Evolutionary conservation across 2,888 invertebrate genomes (phyloP), one percentile per base, ranked within the genome.

Genomic region (Slavum lentiscoides): DNA sequence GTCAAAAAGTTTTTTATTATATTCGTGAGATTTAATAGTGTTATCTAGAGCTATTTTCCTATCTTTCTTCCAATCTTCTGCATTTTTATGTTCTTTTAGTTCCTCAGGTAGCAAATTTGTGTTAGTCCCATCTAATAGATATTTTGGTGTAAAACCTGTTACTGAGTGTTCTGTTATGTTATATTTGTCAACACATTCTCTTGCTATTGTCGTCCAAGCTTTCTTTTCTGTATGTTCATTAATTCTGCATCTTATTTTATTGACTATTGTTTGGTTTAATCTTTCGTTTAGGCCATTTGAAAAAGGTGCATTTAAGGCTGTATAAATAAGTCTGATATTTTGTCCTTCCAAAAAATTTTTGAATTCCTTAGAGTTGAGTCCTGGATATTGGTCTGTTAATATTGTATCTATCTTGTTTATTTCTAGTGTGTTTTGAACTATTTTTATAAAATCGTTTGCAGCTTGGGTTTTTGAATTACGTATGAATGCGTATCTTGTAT

Each of bases 381-480:
- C 85, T 15, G 84, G 84, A 75, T 85, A 85, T 84, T 85, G 85
- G 81, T 85, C 85, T 21, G 84, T 75, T 11, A 86, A 76, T n/a
- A 85, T 69, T 62, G 83, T 84, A 30, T 74, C 83, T 76, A 85
- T 85, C 11, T 77, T 61, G 37, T 82, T 77, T 62, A 84, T 82
- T 68, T 83, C 83, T 80, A 82, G 17, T 58, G 83, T n/a, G n/a
- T n/a, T n/a, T n/a, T n/a, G n/a, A n/a, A n/a, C n/a, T n/a, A n/a
- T n/a, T n/a, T n/a, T n/a, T n/a, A n/a, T n/a, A n/a, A n/a, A n/a
- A n/a, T n/a, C n/a, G n/a, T n/a, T n/a, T n/a, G n/a, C n/a, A n/a
- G n/a, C n/a, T n/a, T n/a, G n/a, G n/a, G n/a, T n/a, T n/a, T n/a
- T n/a, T n/a, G n/a, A n/a, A n/a, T n/a, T n/a, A n/a, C n/a, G n/a